Conservation (phyloP, 2,888 invertebrate species). For the Acrobasis repandana region DNA sequence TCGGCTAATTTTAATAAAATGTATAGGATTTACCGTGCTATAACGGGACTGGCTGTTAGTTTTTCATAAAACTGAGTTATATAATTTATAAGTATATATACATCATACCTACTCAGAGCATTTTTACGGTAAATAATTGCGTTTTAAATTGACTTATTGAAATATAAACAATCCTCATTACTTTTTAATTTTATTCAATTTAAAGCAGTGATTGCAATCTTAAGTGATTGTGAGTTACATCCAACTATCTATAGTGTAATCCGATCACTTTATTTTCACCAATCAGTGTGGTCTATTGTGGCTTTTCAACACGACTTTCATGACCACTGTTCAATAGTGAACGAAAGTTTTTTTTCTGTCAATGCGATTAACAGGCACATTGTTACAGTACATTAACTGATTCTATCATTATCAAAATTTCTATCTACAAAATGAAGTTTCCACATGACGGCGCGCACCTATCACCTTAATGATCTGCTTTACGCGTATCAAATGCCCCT, state of each 20-base stretch:
- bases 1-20: too few species aligned
- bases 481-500: constrained; percentile 38
- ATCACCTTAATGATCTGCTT: constrained; percentile 36
- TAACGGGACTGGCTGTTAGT: too few species aligned
- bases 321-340: not conserved
- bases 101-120: too few species aligned
- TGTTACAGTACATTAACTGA: constrained; percentile 20
- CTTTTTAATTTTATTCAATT: too few species aligned
- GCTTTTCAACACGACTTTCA: not conserved
- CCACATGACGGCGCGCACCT: constrained; percentile 34
- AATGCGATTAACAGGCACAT: constrained; percentile 3
- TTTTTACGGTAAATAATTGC: too few species aligned
- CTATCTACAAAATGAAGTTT: constrained; percentile 31
- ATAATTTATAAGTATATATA: too few species aligned
- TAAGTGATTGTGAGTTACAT: not conserved
- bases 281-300: not conserved
- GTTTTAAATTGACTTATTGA: too few species aligned
- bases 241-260: not conserved
- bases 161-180: too few species aligned
- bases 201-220: too few species aligned
- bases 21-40: too few species aligned
- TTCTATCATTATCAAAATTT: constrained; percentile 23
- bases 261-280: not conserved
- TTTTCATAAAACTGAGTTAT: too few species aligned
- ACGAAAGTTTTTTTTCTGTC: constrained; percentile 4